Conservation (phyloP, 2,797 vertebrate genomes). For the Anabacerthia variegaticeps region DNA sequence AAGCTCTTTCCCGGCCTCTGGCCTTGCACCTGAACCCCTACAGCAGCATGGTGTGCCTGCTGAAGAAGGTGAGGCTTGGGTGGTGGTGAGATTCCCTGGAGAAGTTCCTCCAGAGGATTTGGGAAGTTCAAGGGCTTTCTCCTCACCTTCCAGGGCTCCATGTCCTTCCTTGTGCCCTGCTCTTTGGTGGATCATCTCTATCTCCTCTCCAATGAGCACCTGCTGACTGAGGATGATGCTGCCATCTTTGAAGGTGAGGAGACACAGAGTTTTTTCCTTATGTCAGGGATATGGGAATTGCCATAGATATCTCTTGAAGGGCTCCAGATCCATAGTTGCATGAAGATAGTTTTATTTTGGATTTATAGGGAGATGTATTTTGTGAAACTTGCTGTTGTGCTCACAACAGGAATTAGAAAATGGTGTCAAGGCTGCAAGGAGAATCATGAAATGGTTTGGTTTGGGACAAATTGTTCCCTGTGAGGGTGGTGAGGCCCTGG, state of each 20-base stretch:
- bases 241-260: slow-evolving; percentile 86
- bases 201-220: slow-evolving; percentile 86
- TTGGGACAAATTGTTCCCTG: neutral
- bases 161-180: slow-evolving; percentile 92
- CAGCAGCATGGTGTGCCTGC: slow-evolving; percentile 87
- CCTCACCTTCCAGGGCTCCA: slow-evolving; percentile 79
- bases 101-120: neutral
- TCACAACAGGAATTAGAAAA: neutral
- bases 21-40: slow-evolving; percentile 84
- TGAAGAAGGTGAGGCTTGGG: slow-evolving; percentile 85
- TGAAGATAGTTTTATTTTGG: neutral
- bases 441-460: neutral
- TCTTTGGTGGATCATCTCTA: slow-evolving; percentile 92
- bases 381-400: rapidly evolving
- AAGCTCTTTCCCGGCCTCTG: slow-evolving; percentile 86
- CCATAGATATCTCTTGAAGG: neutral
- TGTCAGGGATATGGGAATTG: neutral
- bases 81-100: neutral
- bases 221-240: slow-evolving; percentile 88
- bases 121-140: neutral
- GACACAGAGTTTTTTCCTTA: rapidly evolving
- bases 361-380: neutral
- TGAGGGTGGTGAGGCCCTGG: neutral
- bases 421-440: neutral
- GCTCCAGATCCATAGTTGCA: neutral